A percentile compares a stretch with the other conserved stretches of the same genome.
Evolutionary conservation across 1,140 invertebrate species (phyloP).

Genomic region (Parapsyche elsis): DNA sequence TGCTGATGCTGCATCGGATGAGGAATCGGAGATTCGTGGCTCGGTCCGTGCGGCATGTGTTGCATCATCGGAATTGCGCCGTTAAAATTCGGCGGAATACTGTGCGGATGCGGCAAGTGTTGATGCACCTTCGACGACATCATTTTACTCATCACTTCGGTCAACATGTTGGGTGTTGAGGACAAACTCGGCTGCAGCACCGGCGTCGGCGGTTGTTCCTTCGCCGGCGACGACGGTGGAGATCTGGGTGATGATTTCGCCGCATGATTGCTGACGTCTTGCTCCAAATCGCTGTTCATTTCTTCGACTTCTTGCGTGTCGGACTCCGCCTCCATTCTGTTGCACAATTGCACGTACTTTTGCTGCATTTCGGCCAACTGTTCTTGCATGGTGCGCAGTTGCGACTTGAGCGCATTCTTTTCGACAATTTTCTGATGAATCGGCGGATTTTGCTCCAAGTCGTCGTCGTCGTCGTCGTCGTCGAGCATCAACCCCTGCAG

Average conservation of each 20-base stretch:
- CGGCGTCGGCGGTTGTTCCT: constrained; percentile 69
- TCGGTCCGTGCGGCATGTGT: constrained; percentile 68
- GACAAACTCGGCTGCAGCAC: constrained; percentile 59
- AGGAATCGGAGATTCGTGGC: constrained; percentile 62
- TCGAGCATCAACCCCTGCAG: constrained; percentile 66
- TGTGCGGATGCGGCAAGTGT: constrained; percentile 65
- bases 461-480: constrained; percentile 80
- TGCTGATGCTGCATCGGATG: constrained; percentile 60
- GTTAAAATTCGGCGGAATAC: constrained; percentile 68
- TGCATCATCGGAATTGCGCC: constrained; percentile 68
- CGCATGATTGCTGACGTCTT: constrained; percentile 63
- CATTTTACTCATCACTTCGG: constrained; percentile 78
- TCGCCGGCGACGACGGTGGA: constrained; percentile 70
- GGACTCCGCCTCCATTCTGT: constrained; percentile 84
- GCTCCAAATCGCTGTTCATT: constrained; percentile 73
- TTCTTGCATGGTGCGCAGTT: constrained; percentile 87
- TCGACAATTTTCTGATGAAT: constrained; percentile 85
- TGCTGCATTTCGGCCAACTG: constrained; percentile 91
- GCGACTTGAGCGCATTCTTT: constrained; percentile 85
- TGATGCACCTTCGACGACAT: constrained; percentile 74
- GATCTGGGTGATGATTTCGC: constrained; percentile 68
- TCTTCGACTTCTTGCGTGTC: constrained; percentile 80
- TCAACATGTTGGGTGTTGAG: constrained; percentile 70
- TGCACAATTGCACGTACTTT: constrained; percentile 87
- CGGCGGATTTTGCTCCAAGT: constrained; percentile 78